Base-by-base conservation (phyloP, 2,797 vertebrate genomes). In the Tamandua tetradactyla region DNA sequence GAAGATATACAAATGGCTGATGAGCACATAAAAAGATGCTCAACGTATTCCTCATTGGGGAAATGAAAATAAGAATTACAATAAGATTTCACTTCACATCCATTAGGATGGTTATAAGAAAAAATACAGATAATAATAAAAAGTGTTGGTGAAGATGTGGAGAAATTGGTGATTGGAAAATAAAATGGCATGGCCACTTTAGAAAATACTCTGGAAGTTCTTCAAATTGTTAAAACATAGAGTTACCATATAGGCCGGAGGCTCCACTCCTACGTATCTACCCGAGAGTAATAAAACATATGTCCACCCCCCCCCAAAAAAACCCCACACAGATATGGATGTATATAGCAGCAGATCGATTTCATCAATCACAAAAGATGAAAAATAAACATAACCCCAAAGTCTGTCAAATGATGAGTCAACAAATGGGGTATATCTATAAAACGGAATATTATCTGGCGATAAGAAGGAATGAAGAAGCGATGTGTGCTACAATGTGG, bases 1-100 rank as follows among this genome's bases (percentile, higher is more conserved):
- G 15, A 62, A 88, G 25, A 76, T 9, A 9, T 12, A 1, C 5
- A 68, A 44, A 32, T 22, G 35, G 15, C 1, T 3, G 17, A 3
- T 17, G 55, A 78, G 30, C 27, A 44, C 25, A 0, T 2, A 49
- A 17, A 37, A 68, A 69, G 32, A 13, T 18, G 23, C 37, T 42
- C 3, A 42, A 7, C 20, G 11, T 22, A 2, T 6, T 18, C 2
- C 6, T 40, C 22, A n/a, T n/a, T 7, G 10, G 27, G 49, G 20
- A 64, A 86, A 8, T 2, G n/a, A 40, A 52, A 23, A 57, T 25
- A 2, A 5, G 52, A 75, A 75, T 37, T 22, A 27, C 59, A 18
- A 2, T 2, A 76, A 44, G 59, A 25, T 25, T 3, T 3, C 5
- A 14, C 57, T 72, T 44, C 40, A 72, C 13, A 42, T 22, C 27